phyloP scores from a whole-genome alignment of 2,113 vertebrate species.

The Alligator mississippiensis region DNA sequence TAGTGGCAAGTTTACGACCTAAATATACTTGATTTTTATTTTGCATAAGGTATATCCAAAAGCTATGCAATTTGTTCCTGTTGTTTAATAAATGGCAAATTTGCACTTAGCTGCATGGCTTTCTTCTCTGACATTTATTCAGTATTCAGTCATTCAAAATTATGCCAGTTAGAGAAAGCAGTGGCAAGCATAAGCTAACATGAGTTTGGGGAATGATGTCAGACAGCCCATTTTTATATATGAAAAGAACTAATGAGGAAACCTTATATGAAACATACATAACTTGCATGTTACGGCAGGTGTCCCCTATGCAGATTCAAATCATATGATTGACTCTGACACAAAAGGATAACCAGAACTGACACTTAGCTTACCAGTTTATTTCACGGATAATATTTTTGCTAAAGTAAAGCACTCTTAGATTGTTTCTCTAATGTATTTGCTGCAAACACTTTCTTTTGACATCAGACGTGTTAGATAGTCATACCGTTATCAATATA shows the following conservation, averaged over 20 bases:
- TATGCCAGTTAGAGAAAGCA: not conserved
- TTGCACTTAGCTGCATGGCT: not conserved
- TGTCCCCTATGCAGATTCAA: too few relatives aligned
- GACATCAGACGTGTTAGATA: constrained; percentile 67
- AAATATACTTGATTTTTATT: constrained; percentile 4
- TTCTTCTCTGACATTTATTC: not conserved
- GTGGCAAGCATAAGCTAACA: not conserved
- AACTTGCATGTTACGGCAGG: not conserved
- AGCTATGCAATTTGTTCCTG: not conserved
- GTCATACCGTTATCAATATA: constrained; percentile 63
- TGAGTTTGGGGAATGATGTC: not conserved
- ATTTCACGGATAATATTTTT: constrained; percentile 64
- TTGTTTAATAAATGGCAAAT: not conserved
- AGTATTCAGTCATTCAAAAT: not conserved
- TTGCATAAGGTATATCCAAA: not conserved
- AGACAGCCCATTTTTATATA: not conserved
- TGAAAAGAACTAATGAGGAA: constrained; percentile 4
- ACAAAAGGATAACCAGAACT: constrained; percentile 65
- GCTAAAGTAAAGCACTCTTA: constrained; percentile 75
- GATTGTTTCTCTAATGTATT: constrained; percentile 74
- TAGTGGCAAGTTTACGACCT: not conserved
- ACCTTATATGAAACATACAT: not conserved
- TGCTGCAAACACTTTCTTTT: constrained; percentile 75
- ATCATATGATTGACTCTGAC: not conserved
- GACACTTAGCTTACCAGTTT: constrained; percentile 58